Base-by-base conservation (phyloP, 2,888 invertebrate genomes). In the Drosophila phalerata region DNA sequence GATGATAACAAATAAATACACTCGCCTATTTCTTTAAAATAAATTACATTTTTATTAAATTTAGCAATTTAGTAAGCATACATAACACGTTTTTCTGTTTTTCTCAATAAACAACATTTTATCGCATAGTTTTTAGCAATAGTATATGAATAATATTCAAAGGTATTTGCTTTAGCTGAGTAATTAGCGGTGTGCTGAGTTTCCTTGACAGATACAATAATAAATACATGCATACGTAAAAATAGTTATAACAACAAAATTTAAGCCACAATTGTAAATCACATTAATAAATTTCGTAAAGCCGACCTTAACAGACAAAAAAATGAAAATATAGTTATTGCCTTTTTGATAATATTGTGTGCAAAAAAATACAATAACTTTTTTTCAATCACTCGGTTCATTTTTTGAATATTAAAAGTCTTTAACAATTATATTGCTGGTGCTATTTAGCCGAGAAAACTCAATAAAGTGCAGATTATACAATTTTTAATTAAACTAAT, bases 211-310 rank as follows among this genome's bases (percentile, higher is more conserved):
- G 64, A 72, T 62, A 73, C 51, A 67, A 57, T 78, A 60, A 53
- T 69, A 69, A 72, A 73, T 82, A 80, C n/a, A 57, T 25, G 58
- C 63, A 55, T 69, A 48, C 30, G 22, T 69, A 69, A 78, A 67
- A 64, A 37, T 58, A 72, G 62, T 70, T 37, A 53, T 34, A 76
- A 79, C 66, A 69, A 69, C n/a, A 86, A 56, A 22, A 11, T n/a
- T 4, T 68, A 87, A 87, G 85, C 87, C 85, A 85, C 85, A 82
- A 73, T 82, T 79, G 61, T 71, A 81, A 85, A 85, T 87, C 85
- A 85, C 85, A 85, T 87, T 25, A 77, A 70, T 60, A 40, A 80
- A 75, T 65, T 69, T 43, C 34, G 55, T 62, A 63, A 69, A 64
- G 55, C 56, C 38, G 56, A 63, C 32, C 42, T 43, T 57, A 32